Evolutionary conservation across 2,113 vertebrate genomes (phyloP), one percentile per base, ranked within the genome.

Genomic region (Panurus biarmicus): DNA sequence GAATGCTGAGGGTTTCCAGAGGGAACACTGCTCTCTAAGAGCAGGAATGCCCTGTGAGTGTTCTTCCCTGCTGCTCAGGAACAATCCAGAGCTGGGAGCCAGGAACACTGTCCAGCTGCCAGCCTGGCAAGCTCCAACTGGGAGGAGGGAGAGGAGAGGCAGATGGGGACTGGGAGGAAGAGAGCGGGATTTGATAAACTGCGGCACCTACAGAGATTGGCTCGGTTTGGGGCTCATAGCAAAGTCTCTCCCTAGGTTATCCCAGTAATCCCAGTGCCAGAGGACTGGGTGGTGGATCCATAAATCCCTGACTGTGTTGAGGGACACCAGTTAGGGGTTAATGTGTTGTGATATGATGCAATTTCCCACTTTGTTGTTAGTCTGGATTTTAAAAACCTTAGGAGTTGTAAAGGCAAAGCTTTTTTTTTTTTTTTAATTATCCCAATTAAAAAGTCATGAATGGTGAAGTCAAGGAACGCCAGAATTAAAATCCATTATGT

Each of bases 11-110:
- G 58, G 83, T 77, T 89, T 77, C 19, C 89, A 89, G 76, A 66
- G 72, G 6, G 7, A 45, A 38, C 1, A 0, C 84, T 80, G 5
- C 94, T 89, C 87, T 77, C 84, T 22, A 42, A 58, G 87, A 89
- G 93, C 1, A 35, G 91, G 90, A 93, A 89, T 56, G 89, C 72
- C 86, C 90, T 54, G 67, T 24, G 24, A 88, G 69, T 12, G 78
- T 57, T 9, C 85, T 70, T 78, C 96, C 94, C 92, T 60, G 92
- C 95, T 94, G 91, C 86, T 85, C 9, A 0, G 86, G 80, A 92
- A 86, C 91, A 90, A 69, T 74, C 90, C 24, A 10, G 19, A 14
- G 65, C 73, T 28, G 35, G 4, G 62, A 91, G 79, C 75, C 75
- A n/a, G 70, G 38, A 44, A 66, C 58, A 64, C 47, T 33, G 64